A percentile compares a stretch with the other conserved stretches of the same genome.
phyloP scores from a whole-genome alignment of 2,797 vertebrate genomes.

The Ambastaia sidthimunki region DNA sequence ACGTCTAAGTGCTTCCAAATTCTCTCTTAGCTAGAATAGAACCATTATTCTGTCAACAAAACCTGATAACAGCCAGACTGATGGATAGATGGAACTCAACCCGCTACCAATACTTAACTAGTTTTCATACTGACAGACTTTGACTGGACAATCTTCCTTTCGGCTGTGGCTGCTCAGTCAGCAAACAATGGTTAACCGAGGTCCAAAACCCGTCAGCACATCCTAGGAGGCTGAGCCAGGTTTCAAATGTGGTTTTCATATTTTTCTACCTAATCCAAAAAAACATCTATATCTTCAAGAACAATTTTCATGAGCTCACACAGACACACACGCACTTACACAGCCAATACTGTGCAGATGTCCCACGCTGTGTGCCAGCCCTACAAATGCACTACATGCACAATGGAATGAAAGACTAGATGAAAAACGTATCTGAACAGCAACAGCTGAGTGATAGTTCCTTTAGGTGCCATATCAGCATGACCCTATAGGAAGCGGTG shows the following conservation, averaged over 20 bases:
- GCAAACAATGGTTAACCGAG: slow-evolving; percentile 45
- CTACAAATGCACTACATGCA: slow-evolving; percentile 19
- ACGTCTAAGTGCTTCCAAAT: background rate
- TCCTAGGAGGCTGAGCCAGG: slow-evolving; percentile 7
- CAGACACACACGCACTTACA: background rate
- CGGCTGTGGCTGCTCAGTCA: slow-evolving; percentile 30
- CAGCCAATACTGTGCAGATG: slow-evolving; percentile 22
- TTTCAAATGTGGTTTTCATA: slow-evolving; percentile 43
- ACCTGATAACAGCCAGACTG: background rate
- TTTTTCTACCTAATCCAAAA: slow-evolving; percentile 26
- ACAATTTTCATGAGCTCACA: slow-evolving; percentile 18
- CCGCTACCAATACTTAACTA: slow-evolving; percentile 31
- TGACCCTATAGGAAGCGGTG: slow-evolving; percentile 9
- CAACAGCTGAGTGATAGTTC: background rate
- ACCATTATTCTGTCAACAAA: background rate
- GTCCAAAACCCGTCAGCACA: slow-evolving; percentile 34
- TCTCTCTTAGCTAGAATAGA: background rate
- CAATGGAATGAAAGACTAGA: slow-evolving; percentile 17
- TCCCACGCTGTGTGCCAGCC: slow-evolving; percentile 6
- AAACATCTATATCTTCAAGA: slow-evolving; percentile 7
- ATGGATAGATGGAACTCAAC: slow-evolving; percentile 38
- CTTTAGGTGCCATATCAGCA: slow-evolving; percentile 21
- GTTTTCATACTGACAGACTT: slow-evolving; percentile 38
- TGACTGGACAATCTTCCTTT: slow-evolving; percentile 24
- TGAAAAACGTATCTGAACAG: slow-evolving; percentile 39